Base-by-base conservation (phyloP, 2,888 invertebrate species). In the Cylindroiulus punctatus region DNA sequence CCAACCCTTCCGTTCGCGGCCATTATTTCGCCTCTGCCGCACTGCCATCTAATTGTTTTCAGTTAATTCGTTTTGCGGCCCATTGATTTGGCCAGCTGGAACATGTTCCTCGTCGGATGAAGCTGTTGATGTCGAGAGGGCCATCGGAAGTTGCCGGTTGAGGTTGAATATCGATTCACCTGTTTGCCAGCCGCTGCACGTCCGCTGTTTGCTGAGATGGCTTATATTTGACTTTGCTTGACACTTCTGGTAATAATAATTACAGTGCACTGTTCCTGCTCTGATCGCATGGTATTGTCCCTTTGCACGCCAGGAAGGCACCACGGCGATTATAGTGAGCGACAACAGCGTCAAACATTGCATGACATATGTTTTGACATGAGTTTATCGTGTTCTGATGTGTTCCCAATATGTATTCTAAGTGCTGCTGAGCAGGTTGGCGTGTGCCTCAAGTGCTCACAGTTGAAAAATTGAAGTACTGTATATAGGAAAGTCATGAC, bases 11-110 rank as follows among this genome's bases (percentile, higher is more conserved):
- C 52, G 52, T 12, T 19, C 52, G n/a, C 19, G 7, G 52, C 4
- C 52, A 52, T 52, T 52, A 52, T 19, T 52, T 17, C 52, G 52
- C 14, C 52, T 52, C 52, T 19, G 52, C 52, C 52, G 52, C 52
- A n/a, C 52, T 52, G 52, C 52, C 52, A 52, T n/a, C 52, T 52
- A 52, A 52, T 52, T 52, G 52, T 52, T 52, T 52, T 52, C 52
- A 52, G 52, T 52, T 52, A 52, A 52, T 52, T 19, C 52, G 12
- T 52, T 52, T 19, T 52, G 19, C 52, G 52, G 52, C 3, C 52
- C 52, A 52, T 52, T 52, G 52, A 52, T 52, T 52, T 52, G 52
- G 52, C 52, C 52, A 52, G n/a, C 52, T n/a, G 52, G 52, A 52
- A 17, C 52, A 52, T 52, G 52, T 52, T 52, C 52, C 0, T 19